A percentile compares a stretch with the other conserved stretches of the same genome.
phyloP scores from a whole-genome alignment of 2,113 vertebrate genomes.

The Colistium nudipinnis region DNA sequence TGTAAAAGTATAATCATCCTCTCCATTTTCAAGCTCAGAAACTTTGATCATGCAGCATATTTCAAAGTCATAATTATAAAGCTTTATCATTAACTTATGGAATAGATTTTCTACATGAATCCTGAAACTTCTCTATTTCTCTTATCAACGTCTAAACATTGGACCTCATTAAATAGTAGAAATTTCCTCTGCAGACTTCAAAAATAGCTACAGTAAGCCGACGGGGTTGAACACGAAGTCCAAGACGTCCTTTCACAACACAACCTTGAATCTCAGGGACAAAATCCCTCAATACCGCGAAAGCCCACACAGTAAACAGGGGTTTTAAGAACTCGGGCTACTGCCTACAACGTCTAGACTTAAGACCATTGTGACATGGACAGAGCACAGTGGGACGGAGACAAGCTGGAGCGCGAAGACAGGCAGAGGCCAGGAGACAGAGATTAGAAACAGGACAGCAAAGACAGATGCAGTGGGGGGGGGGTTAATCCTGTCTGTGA shows the following conservation, averaged over 20 bases:
- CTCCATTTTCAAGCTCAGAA: slow-evolving; percentile 28
- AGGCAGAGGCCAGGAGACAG: slow-evolving; percentile 70
- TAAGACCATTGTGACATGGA: slow-evolving; percentile 67
- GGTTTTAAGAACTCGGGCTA: slow-evolving; percentile 43
- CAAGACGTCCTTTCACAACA: slow-evolving; percentile 6
- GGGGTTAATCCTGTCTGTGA: slow-evolving; percentile 81
- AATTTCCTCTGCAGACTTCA: not conserved
- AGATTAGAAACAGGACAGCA: slow-evolving; percentile 69
- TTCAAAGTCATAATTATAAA: slow-evolving; percentile 56
- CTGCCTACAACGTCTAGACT: slow-evolving; percentile 57
- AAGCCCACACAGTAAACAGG: slow-evolving; percentile 47
- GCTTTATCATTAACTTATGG: slow-evolving; percentile 48
- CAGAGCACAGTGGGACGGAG: slow-evolving; percentile 64
- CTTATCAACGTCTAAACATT: not conserved
- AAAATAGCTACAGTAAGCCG: not conserved
- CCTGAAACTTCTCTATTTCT: too few relatives aligned
- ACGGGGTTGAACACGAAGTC: not conserved
- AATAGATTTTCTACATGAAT: too few relatives aligned
- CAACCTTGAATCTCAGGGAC: slow-evolving; percentile 7
- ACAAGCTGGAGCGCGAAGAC: slow-evolving; percentile 54
- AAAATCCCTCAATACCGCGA: slow-evolving; percentile 27
- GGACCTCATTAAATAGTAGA: not conserved
- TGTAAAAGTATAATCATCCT: slow-evolving; percentile 59
- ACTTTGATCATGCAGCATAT: slow-evolving; percentile 60
- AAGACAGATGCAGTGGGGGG: slow-evolving; percentile 64